Evolutionary conservation across 2,888 invertebrate species (phyloP).

Genomic region (Epistrophe grossulariae): DNA sequence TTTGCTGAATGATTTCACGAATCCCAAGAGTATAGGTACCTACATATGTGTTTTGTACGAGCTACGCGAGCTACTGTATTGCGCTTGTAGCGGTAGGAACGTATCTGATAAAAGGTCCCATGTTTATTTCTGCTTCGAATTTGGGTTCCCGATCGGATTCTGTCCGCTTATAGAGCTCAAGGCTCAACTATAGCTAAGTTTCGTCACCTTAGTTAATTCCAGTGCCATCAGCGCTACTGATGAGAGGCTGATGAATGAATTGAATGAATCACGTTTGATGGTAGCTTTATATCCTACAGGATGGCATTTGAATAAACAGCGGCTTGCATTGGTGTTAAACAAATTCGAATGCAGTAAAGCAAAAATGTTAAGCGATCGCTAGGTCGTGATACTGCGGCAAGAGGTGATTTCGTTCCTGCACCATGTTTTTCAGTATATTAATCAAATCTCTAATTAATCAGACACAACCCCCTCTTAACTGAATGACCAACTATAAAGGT

Average conservation of each 20-base stretch:
- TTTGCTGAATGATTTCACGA: conserved; percentile 59
- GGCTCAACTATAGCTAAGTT: conserved; percentile 17
- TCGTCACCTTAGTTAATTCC: conserved; percentile 38
- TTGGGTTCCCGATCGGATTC: conserved; percentile 13
- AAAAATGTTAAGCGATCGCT: conserved; percentile 71
- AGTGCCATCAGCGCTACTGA: conserved; percentile 10
- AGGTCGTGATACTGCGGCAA: conserved; percentile 54
- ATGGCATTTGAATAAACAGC: conserved; percentile 72
- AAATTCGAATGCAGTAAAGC: conserved; percentile 76
- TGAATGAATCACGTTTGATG: conserved; percentile 60
- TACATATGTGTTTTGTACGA: conserved; percentile 4
- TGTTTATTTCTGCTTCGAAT: conserved; percentile 22
- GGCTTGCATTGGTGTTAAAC: conserved; percentile 70
- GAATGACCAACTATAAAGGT: conserved; percentile 17
- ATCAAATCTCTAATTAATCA: conserved; percentile 76
- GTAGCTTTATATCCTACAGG: conserved; percentile 2
- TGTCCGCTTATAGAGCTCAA: not conserved
- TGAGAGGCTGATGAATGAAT: conserved; percentile 70
- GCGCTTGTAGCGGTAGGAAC: conserved; percentile 45
- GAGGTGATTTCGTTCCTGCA: conserved; percentile 62
- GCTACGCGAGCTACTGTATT: conserved; percentile 68
- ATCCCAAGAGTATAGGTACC: conserved; percentile 10
- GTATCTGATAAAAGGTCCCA: conserved; percentile 65
- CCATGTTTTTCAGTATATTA: conserved; percentile 71
- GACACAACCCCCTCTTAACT: conserved; percentile 70